Conservation (phyloP, 2,797 vertebrate genomes). For the Margarornis squamiger region DNA sequence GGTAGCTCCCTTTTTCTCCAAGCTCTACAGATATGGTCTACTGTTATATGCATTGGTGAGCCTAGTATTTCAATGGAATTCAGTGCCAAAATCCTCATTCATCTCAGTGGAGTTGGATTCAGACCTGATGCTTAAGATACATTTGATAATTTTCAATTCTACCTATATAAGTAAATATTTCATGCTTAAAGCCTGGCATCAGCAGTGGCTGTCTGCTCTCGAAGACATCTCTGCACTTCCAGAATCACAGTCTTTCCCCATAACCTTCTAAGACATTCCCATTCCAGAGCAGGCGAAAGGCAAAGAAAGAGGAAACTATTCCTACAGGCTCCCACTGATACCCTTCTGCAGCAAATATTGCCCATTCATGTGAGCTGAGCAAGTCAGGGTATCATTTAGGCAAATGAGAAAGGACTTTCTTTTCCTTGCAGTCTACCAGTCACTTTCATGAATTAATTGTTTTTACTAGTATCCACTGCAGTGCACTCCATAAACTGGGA, state of each 20-base stretch:
- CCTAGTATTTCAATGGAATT: background rate
- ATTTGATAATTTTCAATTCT: background rate
- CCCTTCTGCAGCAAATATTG: background rate
- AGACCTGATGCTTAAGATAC: background rate
- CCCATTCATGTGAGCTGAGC: background rate
- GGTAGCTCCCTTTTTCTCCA: background rate
- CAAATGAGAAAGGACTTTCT: background rate
- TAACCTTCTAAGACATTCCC: background rate
- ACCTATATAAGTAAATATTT: background rate
- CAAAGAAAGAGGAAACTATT: background rate
- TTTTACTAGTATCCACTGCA: constrained; percentile 41
- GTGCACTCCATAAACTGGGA: constrained; percentile 21
- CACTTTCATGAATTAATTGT: constrained; percentile 47
- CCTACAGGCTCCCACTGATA: background rate
- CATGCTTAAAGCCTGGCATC: background rate
- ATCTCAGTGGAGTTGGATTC: background rate
- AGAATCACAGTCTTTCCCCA: background rate
- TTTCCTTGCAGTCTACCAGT: constrained; percentile 14
- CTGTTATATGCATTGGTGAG: background rate
- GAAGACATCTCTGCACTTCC: background rate
- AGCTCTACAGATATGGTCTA: background rate
- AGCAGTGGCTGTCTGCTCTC: background rate
- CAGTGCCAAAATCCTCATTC: background rate
- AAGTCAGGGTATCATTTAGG: background rate
- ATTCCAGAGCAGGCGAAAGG: background rate